Base-by-base conservation (phyloP, 2,888 invertebrate genomes). In the Philopedon plagiatum region DNA sequence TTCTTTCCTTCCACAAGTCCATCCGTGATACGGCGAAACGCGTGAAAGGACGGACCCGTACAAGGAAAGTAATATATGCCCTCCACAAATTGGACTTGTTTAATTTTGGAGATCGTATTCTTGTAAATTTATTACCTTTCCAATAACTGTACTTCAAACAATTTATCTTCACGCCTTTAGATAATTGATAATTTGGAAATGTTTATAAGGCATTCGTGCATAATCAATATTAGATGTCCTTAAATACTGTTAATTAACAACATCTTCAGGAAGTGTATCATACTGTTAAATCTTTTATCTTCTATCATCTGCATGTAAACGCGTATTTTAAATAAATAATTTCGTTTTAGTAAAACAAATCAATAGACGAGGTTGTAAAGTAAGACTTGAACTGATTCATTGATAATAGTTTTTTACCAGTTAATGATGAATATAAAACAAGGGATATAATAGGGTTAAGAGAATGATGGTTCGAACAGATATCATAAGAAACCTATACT, bases 161-260 rank as follows among this genome's bases (percentile, higher is more conserved):
- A n/a, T n/a, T n/a, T n/a, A n/a, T n/a, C n/a, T n/a, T n/a, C n/a
- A n/a, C n/a, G n/a, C n/a, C n/a, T n/a, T n/a, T n/a, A n/a, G n/a
- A n/a, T n/a, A 29, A 15, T 7, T 21, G 19, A 39, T 13, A 13
- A 19, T 21, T 8, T 8, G 15, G 3, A 21, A 21, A 11, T 61
- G 21, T 34, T 34, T 62, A 32, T 49, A 26, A 23, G 23, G n/a
- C 46, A 9, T 46, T 44, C 54, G 49, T 64, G 64, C 51, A 32
- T 34, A 39, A 64, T 64, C 54, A 26, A 18, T 54, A 37, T 39
- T 56, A 46, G 32, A 41, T 32, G 46, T 46, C 58, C 19, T 46
- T 56, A 46, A 56, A 63, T 29, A 34, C 34, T 66, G 65, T 21
- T 66, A 66, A 66, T 66, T 66, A 66, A 44, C 29, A 66, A 57